phyloP scores from a whole-genome alignment of 2,888 invertebrate genomes.

The Rotaria socialis region DNA sequence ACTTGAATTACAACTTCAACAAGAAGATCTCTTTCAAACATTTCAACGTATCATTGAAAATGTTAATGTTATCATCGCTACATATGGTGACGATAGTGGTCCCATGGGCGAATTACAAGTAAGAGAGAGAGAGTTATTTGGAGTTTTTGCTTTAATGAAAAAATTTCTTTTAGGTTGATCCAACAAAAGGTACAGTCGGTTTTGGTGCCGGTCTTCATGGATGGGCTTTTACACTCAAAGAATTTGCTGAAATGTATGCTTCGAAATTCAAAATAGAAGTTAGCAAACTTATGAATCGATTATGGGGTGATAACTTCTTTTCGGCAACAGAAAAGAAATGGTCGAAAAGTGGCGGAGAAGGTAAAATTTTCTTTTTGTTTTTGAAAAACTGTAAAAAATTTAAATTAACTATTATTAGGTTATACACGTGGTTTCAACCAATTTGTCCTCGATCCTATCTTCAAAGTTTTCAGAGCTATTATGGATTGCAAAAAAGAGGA shows the following conservation, averaged over 20 bases:
- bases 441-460: constrained; percentile 97
- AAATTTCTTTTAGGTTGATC: constrained; percentile 69
- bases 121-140: neutral
- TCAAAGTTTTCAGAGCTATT: constrained; percentile 81
- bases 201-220: constrained; percentile 99
- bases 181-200: constrained; percentile 95
- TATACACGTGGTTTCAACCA: constrained; percentile 83
- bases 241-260: constrained; percentile 97
- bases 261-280: constrained; percentile 90
- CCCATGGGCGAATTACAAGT: constrained; percentile 95
- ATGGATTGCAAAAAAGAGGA: constrained; percentile 94
- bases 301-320: constrained; percentile 99
- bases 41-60: constrained; percentile 99
- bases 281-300: constrained; percentile 85
- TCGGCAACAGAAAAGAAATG: constrained; percentile 95
- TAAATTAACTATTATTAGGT: neutral
- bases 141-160: neutral
- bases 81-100: constrained; percentile 83
- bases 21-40: constrained; percentile 94
- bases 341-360: constrained; percentile 67
- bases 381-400: too few species aligned
- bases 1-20: constrained; percentile 87
- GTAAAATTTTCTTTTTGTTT: neutral
- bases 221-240: constrained; percentile 99
- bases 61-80: constrained; percentile 98